Conservation (phyloP, 2,113 vertebrate genomes). For the Triplophysa siluroides region DNA sequence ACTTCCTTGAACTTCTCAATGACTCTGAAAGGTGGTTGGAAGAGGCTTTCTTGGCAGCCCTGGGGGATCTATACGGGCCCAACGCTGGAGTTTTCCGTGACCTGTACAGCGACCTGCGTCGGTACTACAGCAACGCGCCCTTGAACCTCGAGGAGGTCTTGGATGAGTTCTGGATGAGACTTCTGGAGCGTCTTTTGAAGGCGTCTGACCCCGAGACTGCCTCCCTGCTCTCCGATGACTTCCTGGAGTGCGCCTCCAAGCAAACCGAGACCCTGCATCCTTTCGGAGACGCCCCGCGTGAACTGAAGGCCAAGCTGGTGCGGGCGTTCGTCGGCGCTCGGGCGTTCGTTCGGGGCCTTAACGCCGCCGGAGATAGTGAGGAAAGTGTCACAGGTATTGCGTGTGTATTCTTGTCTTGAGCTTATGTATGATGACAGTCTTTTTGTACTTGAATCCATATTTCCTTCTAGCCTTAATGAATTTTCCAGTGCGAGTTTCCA, state of each 20-base stretch:
- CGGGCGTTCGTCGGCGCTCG: constrained; percentile 86
- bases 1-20: constrained; percentile 89
- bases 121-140: constrained; percentile 84
- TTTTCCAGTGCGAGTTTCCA: neutral
- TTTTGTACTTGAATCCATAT: neutral
- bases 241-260: constrained; percentile 93
- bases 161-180: constrained; percentile 90
- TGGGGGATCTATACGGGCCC: constrained; percentile 76
- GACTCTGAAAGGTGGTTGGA: constrained; percentile 81
- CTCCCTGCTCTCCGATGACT: constrained; percentile 81
- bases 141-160: constrained; percentile 90
- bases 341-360: constrained; percentile 87
- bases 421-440: neutral
- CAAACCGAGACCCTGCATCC: constrained; percentile 85
- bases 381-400: constrained; percentile 89
- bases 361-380: constrained; percentile 84
- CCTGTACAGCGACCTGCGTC: constrained; percentile 83
- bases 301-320: constrained; percentile 82
- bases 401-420: neutral
- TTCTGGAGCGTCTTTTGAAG: constrained; percentile 88
- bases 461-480: neutral
- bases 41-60: constrained; percentile 74
- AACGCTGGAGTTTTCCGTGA: constrained; percentile 83
- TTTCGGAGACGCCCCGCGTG: constrained; percentile 85
- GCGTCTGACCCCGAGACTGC: constrained; percentile 80